Percentiles rank a stretch among this genome's conserved stretches.
These are phyloP conservation scores for Aphaenogaster floridana DNA, from an alignment of 1,140 invertebrate genomes.

Conservation along the genomic window DNA sequence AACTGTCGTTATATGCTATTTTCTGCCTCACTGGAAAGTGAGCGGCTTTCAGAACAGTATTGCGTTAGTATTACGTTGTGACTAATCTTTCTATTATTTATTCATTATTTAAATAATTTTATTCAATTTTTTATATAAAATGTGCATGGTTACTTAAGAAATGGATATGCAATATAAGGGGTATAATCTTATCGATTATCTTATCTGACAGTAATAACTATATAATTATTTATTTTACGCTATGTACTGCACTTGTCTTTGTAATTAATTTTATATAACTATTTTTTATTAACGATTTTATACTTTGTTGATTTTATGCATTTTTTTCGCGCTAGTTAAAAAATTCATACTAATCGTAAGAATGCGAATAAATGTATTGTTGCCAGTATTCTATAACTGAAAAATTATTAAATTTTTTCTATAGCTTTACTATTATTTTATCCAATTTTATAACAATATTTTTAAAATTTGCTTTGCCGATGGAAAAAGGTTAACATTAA, in stretches of 20 bases:
- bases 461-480: not conserved
- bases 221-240: not conserved
- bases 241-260: not conserved
- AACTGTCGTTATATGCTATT: not conserved
- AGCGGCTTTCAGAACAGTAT: constrained; percentile 18
- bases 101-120: constrained; percentile 15
- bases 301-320: not conserved
- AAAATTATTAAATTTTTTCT: constrained; percentile 14
- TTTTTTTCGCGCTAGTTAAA: not conserved
- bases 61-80: constrained; percentile 25
- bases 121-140: not conserved
- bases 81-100: constrained; percentile 6
- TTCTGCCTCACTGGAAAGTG: not conserved
- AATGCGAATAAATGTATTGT: not conserved
- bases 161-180: not conserved
- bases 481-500: not conserved
- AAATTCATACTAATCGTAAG: not conserved
- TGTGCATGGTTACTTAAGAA: not conserved
- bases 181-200: not conserved
- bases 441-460: not conserved
- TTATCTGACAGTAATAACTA: not conserved
- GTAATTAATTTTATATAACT: not conserved
- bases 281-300: not conserved
- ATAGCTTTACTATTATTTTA: not conserved
- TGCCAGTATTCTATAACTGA: not conserved